Conservation (phyloP, 2,113 vertebrate species). For the Clupea harengus region DNA sequence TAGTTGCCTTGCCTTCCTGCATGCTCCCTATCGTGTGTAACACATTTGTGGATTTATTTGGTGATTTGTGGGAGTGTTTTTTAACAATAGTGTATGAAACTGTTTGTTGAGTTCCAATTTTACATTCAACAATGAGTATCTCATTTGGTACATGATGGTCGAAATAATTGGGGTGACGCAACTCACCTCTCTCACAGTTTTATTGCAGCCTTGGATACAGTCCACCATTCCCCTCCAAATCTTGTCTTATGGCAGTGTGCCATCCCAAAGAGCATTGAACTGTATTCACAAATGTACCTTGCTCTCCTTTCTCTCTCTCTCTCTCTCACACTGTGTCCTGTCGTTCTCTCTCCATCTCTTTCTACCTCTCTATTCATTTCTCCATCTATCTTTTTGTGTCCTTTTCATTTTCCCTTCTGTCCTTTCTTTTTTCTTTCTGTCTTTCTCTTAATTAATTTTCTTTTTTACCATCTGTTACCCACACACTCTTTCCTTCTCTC, state of each 20-base stretch:
- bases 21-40: background rate
- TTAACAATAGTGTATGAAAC: background rate
- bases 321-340: too few species aligned
- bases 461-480: background rate
- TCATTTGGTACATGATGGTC: background rate
- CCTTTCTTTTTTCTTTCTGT: background rate
- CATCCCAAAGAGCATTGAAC: background rate
- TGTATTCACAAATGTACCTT: background rate
- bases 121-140: background rate
- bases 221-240: background rate
- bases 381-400: background rate
- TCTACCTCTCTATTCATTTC: background rate
- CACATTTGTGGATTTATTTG: background rate
- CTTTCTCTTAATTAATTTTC: background rate
- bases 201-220: background rate
- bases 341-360: background rate
- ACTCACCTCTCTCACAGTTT: background rate
- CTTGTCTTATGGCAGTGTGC: background rate
- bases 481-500: background rate
- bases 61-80: background rate
- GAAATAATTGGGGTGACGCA: constrained; percentile 1
- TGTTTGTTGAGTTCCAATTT: background rate
- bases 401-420: background rate
- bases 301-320: background rate
- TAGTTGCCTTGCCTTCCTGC: background rate